These are phyloP conservation scores for Sminthurinus signatus DNA, from an alignment of 1,140 invertebrate species.

Conservation along the genomic window DNA sequence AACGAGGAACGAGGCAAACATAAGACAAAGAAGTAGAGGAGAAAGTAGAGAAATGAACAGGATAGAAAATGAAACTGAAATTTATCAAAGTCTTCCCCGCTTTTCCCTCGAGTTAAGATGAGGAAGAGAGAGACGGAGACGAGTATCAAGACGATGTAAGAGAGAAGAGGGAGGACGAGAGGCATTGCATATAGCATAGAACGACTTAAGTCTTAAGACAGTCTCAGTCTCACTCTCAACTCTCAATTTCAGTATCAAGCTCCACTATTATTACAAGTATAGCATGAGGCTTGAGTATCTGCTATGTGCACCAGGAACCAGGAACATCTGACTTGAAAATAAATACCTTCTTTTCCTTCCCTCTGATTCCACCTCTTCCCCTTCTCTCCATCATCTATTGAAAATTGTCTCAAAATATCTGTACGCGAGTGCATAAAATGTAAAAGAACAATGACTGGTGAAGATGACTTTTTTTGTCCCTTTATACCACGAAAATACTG, in stretches of 20 bases:
- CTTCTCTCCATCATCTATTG: too few species aligned
- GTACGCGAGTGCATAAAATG: too few species aligned
- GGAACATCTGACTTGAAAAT: not conserved
- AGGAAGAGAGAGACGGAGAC: too few species aligned
- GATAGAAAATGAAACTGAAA: too few species aligned
- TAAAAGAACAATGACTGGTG: too few species aligned
- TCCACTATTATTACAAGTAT: constrained; percentile 11
- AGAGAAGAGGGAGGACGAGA: too few species aligned
- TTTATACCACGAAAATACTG: too few species aligned
- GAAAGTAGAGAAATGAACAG: constrained; percentile 15
- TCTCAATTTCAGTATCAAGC: not conserved
- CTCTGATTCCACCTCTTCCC: constrained; percentile 1
- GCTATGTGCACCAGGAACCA: not conserved
- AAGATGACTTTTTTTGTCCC: too few species aligned
- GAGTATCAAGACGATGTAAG: too few species aligned
- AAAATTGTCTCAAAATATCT: too few species aligned
- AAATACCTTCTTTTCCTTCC: not conserved
- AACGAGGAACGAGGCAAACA: too few species aligned
- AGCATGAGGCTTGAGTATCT: not conserved
- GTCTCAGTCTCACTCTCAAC: not conserved
- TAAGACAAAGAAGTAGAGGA: not conserved
- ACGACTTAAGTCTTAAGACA: not conserved
- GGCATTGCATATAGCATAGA: too few species aligned
- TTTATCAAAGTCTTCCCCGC: constrained; percentile 19
- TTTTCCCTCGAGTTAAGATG: not conserved